These are phyloP conservation scores for Parapsyche elsis DNA, from an alignment of 1,140 invertebrate species.

Conservation along the genomic window DNA sequence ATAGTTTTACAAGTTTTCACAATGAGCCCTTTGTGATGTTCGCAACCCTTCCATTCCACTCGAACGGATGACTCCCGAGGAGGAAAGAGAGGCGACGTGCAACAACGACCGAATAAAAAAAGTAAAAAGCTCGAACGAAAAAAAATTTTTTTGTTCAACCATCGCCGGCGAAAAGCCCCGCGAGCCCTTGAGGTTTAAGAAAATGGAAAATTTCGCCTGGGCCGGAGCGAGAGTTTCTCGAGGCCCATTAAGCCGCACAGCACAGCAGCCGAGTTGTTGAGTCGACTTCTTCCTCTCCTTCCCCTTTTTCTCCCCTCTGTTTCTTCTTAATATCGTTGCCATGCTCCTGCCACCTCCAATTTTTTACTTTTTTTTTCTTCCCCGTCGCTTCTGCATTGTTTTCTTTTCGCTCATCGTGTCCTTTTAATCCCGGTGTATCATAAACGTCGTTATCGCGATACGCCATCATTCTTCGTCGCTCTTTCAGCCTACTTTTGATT, in stretches of 20 bases:
- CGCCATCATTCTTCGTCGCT: not conserved
- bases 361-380: not conserved
- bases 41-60: constrained; percentile 3
- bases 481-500: constrained; percentile 1
- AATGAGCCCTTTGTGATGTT: not conserved
- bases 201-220: constrained; percentile 43
- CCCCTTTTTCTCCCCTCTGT: not conserved
- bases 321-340: constrained; percentile 29
- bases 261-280: constrained; percentile 34
- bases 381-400: constrained; percentile 8
- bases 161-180: constrained; percentile 38
- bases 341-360: not conserved
- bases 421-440: constrained; percentile 2
- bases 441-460: not conserved
- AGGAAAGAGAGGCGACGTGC: not conserved
- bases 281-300: constrained; percentile 20
- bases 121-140: not conserved
- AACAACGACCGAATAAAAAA: not conserved
- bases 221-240: constrained; percentile 34
- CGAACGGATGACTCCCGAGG: not conserved
- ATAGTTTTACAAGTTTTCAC: constrained; percentile 1
- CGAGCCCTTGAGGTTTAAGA: constrained; percentile 45
- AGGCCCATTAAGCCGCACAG: constrained; percentile 46
- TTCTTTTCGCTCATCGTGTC: not conserved
- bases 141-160: not conserved